Percentiles rank a stretch among this genome's conserved stretches.
Conservation (phyloP, 1,140 invertebrate genomes). For the Sycobia sp. region DNA sequence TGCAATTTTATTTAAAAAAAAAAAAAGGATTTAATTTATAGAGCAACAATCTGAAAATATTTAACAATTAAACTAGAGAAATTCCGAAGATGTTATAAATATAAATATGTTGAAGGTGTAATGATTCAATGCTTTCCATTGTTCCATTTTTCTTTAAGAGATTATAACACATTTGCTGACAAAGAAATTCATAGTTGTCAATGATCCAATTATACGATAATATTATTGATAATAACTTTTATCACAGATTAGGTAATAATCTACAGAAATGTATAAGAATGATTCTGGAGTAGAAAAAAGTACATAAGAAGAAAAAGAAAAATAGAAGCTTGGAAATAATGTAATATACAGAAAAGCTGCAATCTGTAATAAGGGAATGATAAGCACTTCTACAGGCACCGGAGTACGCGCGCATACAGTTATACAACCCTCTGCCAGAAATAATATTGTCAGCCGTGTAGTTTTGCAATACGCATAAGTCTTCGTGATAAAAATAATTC, state of each 20-base stretch:
- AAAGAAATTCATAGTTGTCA: slow-evolving; percentile 12
- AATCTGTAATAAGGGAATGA: too few relatives aligned
- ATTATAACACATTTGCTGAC: not conserved
- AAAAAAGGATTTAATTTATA: too few relatives aligned
- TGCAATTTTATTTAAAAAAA: too few relatives aligned
- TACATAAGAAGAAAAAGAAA: not conserved
- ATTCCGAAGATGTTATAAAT: too few relatives aligned
- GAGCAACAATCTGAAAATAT: too few relatives aligned
- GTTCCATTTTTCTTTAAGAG: too few relatives aligned
- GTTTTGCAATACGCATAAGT: slow-evolving; percentile 32
- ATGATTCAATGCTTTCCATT: too few relatives aligned
- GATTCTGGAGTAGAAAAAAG: not conserved
- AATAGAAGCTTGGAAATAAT: not conserved
- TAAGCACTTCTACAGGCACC: too few relatives aligned
- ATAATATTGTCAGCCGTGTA: slow-evolving; percentile 28
- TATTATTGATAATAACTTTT: slow-evolving; percentile 25
- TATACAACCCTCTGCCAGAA: slow-evolving; percentile 5
- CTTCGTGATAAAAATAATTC: slow-evolving; percentile 34
- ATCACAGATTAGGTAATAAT: slow-evolving; percentile 29
- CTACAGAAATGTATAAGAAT: slow-evolving; percentile 9
- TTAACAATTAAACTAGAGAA: too few relatives aligned
- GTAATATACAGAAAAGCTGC: too few relatives aligned
- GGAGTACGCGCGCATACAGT: not conserved
- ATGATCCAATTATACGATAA: slow-evolving; percentile 14
- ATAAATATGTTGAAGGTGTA: too few relatives aligned